Conservation (phyloP, 1,140 invertebrate genomes). For the Portunus trituberculatus region DNA sequence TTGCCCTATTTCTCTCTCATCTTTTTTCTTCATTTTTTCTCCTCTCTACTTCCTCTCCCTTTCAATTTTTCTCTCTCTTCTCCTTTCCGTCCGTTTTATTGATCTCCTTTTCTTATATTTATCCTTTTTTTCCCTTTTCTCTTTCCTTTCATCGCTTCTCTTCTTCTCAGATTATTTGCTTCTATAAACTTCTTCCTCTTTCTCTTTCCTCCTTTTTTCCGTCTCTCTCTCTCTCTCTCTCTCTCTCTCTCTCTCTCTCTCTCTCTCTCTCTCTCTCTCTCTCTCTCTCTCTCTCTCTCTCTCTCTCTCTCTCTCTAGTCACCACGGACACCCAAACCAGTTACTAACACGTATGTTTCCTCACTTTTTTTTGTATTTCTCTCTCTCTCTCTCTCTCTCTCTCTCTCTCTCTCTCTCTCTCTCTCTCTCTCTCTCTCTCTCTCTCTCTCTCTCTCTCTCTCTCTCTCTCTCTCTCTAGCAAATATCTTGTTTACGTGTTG, state of each 20-base stretch:
- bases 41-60: not conserved
- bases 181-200: too few species aligned
- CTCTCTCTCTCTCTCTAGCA: not conserved
- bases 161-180: too few species aligned
- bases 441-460: constrained; percentile 20
- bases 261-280: not conserved
- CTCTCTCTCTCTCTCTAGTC: not conserved
- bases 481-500: too few species aligned
- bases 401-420: constrained; percentile 17
- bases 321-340: too few species aligned
- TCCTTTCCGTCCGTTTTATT: not conserved
- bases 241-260: too few species aligned
- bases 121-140: not conserved
- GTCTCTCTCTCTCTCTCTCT: too few species aligned
- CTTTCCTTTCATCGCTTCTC: not conserved
- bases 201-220: not conserved
- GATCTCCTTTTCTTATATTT: not conserved
- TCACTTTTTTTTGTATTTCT: not conserved
- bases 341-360: too few species aligned
- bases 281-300: not conserved
- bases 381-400: not conserved
- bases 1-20: too few species aligned
- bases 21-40: too few species aligned
- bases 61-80: not conserved
- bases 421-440: constrained; percentile 20